These are phyloP conservation scores for Standfussiana lucernea DNA, from an alignment of 2,888 invertebrate species.

Conservation along the genomic window DNA sequence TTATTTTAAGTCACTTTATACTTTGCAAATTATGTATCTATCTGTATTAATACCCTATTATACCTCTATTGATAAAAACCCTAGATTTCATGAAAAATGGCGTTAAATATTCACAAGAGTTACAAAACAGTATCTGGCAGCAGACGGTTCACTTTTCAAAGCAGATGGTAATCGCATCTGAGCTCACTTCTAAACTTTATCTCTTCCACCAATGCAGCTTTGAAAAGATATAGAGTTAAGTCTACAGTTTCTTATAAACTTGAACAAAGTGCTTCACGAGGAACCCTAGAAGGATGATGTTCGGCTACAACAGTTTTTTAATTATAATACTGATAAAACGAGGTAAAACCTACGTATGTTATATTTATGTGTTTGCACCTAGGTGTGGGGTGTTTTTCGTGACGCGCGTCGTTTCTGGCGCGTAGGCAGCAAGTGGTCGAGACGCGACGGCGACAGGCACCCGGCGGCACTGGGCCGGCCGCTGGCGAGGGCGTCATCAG, in stretches of 20 bases:
- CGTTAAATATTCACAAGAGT: neutral
- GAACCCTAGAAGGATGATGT: neutral
- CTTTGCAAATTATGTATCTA: neutral
- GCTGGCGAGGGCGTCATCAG: conserved; percentile 81
- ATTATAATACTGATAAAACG: neutral
- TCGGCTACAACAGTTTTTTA: neutral
- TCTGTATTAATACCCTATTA: neutral
- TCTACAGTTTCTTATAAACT: neutral
- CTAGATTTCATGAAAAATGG: neutral
- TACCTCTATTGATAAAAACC: too few relatives aligned
- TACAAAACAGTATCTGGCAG: neutral
- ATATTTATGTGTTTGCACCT: conserved; percentile 36
- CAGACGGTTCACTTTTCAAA: neutral
- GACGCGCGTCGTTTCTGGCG: conserved; percentile 94
- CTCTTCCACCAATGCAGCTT: neutral
- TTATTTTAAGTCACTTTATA: neutral
- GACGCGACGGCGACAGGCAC: conserved; percentile 87
- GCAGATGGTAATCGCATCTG: neutral
- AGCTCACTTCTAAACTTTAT: neutral
- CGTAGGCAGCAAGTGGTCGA: conserved; percentile 93
- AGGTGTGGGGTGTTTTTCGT: conserved; percentile 95
- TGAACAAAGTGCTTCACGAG: neutral
- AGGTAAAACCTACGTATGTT: neutral
- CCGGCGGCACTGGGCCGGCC: conserved; percentile 82
- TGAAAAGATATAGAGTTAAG: neutral